Conservation (phyloP, 2,797 vertebrate species). For the Scleropages formosus region DNA sequence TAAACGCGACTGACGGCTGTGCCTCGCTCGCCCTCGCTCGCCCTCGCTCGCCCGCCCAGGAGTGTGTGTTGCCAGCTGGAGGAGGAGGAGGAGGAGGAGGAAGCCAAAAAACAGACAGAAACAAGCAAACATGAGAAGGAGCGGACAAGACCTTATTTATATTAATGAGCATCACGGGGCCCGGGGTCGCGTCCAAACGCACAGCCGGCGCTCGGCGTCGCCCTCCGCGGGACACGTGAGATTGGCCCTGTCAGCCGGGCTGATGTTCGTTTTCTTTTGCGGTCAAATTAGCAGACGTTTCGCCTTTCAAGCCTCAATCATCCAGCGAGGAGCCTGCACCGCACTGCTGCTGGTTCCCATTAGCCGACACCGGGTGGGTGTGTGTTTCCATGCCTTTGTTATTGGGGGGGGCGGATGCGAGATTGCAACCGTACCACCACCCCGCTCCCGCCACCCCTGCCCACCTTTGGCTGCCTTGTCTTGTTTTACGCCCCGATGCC, state of each 20-base stretch:
- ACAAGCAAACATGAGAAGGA: constrained; percentile 8
- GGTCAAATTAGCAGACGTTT: constrained; percentile 58
- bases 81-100: background rate
- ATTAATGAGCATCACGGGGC: constrained; percentile 37
- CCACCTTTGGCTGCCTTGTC: background rate
- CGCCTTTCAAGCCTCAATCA: constrained; percentile 47
- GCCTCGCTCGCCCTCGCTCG: constrained; percentile 10
- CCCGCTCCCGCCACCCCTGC: background rate
- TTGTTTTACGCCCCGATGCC: background rate
- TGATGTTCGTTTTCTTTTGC: constrained; percentile 54
- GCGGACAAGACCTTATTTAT: constrained; percentile 22
- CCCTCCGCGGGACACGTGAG: constrained; percentile 38
- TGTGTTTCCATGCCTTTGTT: constrained; percentile 51
- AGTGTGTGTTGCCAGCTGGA: background rate
- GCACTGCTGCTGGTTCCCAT: constrained; percentile 63
- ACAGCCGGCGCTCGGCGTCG: constrained; percentile 35
- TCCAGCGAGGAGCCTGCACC: constrained; percentile 35
- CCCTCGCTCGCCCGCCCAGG: background rate
- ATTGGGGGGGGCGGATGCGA: constrained; percentile 40
- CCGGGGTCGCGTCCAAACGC: constrained; percentile 43
- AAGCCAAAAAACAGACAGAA: constrained; percentile 36
- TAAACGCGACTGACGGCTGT: constrained; percentile 9
- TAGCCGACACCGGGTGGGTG: constrained; percentile 53
- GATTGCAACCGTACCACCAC: constrained; percentile 7
- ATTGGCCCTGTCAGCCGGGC: constrained; percentile 59